These are phyloP conservation scores for Typhlichthys subterraneus DNA, from an alignment of 2,797 vertebrate species.

Conservation along the genomic window DNA sequence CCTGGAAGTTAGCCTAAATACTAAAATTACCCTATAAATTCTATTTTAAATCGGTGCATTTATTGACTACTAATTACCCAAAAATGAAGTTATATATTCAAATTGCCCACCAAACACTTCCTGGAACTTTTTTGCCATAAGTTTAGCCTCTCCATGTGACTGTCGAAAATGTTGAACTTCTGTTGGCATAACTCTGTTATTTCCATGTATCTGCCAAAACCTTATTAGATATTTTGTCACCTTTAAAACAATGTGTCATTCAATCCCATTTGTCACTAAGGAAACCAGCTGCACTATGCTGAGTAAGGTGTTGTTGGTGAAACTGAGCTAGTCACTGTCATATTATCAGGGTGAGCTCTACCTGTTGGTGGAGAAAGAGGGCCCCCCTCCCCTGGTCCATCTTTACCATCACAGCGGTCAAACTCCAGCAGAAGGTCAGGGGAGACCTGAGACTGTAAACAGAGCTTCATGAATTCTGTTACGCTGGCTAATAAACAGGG, in stretches of 20 bases:
- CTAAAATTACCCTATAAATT: too few species aligned
- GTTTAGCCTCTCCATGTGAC: too few species aligned
- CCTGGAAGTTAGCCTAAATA: too few species aligned
- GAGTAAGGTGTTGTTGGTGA: slow-evolving; percentile 34
- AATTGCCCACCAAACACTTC: too few species aligned
- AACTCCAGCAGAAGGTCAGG: slow-evolving; percentile 42
- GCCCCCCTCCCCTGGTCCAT: slow-evolving; percentile 28
- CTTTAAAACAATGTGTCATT: slow-evolving; percentile 32
- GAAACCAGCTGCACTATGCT: slow-evolving; percentile 41
- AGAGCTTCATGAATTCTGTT: not conserved
- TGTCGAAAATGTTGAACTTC: too few species aligned
- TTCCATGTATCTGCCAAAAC: too few species aligned
- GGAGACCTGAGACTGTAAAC: slow-evolving; percentile 43
- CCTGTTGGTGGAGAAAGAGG: slow-evolving; percentile 50
- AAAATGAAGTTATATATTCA: too few species aligned
- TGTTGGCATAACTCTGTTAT: too few species aligned
- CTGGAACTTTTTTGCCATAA: too few species aligned
- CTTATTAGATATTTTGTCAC: not conserved
- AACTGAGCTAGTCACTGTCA: slow-evolving; percentile 32
- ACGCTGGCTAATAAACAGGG: not conserved
- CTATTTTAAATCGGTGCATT: too few species aligned
- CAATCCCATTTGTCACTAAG: slow-evolving; percentile 34
- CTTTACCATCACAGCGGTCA: slow-evolving; percentile 36
- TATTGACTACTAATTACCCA: too few species aligned
- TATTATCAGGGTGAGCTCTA: slow-evolving; percentile 51